These are phyloP conservation scores for Panagrolaimus sp. DNA, from an alignment of 1,140 invertebrate genomes.

Conservation along the genomic window DNA sequence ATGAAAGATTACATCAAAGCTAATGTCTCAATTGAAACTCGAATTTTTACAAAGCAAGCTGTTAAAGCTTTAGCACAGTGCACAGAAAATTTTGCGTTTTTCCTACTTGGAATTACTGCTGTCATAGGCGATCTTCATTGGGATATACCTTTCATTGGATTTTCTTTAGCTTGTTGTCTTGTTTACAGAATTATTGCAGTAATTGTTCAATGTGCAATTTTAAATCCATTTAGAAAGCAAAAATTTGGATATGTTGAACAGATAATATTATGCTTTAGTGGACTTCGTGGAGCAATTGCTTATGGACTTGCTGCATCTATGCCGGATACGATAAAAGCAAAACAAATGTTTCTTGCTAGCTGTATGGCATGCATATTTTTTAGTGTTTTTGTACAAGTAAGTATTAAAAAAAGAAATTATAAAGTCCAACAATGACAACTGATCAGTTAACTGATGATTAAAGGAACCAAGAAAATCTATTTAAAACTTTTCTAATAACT, in stretches of 20 bases:
- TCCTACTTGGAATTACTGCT: slow-evolving; percentile 93
- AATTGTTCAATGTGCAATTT: slow-evolving; percentile 47
- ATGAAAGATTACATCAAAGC: slow-evolving; percentile 89
- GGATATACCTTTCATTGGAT: slow-evolving; percentile 87
- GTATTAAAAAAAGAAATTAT: no score
- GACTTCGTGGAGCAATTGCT: slow-evolving; percentile 40
- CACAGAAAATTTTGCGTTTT: slow-evolving; percentile 90
- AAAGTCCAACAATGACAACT: no score
- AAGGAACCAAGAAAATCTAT: no score
- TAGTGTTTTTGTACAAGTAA: slow-evolving; percentile 62
- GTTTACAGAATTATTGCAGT: slow-evolving; percentile 74
- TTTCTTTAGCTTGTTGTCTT: slow-evolving; percentile 88
- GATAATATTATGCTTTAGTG: slow-evolving; percentile 57
- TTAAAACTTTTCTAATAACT: no score
- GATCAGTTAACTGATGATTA: no score
- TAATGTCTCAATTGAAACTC: neutral
- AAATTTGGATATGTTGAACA: slow-evolving; percentile 60
- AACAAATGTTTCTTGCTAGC: slow-evolving; percentile 62
- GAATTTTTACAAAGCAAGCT: slow-evolving; percentile 81
- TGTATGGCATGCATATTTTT: slow-evolving; percentile 63
- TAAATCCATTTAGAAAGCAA: slow-evolving; percentile 57
- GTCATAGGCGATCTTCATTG: slow-evolving; percentile 66
- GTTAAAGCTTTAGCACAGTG: slow-evolving; percentile 79
- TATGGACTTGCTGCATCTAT: slow-evolving; percentile 59
- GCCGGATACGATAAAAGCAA: slow-evolving; percentile 52